Conservation (phyloP, 2,888 invertebrate genomes). For the Ormia ochracea region DNA sequence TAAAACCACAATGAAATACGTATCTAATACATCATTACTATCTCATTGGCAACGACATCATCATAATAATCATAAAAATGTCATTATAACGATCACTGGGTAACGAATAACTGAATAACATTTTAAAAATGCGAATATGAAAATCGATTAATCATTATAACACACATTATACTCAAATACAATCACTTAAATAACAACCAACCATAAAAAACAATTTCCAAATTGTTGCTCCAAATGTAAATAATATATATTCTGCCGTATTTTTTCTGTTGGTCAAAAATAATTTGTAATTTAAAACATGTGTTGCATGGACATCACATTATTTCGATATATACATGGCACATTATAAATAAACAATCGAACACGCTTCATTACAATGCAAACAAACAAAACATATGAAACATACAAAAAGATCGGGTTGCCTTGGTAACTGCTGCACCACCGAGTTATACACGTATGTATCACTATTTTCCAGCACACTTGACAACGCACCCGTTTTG, state of each 20-base stretch:
- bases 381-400: background rate
- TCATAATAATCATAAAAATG: slow-evolving; percentile 1
- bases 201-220: background rate
- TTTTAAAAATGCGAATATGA: background rate
- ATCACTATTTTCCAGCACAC: slow-evolving; percentile 80
- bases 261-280: slow-evolving; percentile 2
- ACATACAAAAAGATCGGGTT: slow-evolving; percentile 79
- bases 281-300: slow-evolving; percentile 33
- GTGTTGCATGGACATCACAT: slow-evolving; percentile 24
- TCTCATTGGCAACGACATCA: background rate
- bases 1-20: background rate
- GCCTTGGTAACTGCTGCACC: slow-evolving; percentile 81
- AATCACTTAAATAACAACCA: slow-evolving; percentile 10
- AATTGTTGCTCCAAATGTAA: slow-evolving; percentile 20
- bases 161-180: slow-evolving; percentile 3
- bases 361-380: slow-evolving; percentile 25
- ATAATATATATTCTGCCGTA: slow-evolving; percentile 43
- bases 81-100: background rate
- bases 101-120: slow-evolving; percentile 12
- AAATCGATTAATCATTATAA: slow-evolving; percentile 2
- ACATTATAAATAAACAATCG: background rate
- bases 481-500: slow-evolving; percentile 78
- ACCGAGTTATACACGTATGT: slow-evolving; percentile 81
- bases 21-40: slow-evolving; percentile 13
- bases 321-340: slow-evolving; percentile 8